phyloP scores from a whole-genome alignment of 2,113 vertebrate species.

The Colossoma macropomum region DNA sequence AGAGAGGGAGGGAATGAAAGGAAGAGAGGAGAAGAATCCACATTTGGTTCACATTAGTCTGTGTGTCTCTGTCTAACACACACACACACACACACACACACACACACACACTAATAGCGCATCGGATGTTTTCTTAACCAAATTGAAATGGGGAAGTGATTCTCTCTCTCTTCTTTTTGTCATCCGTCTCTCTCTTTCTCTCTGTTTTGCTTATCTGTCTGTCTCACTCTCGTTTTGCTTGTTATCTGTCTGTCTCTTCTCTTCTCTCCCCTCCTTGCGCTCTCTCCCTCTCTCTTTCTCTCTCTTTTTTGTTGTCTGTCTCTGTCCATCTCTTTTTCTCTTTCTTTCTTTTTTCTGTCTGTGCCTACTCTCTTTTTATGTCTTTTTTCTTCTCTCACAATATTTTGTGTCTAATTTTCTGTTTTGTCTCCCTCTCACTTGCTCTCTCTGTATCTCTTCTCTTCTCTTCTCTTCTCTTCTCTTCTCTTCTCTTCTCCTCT shows the following conservation, averaged over 20 bases:
- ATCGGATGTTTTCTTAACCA: conserved; percentile 82
- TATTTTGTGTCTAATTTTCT: too few species aligned
- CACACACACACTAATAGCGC: conserved; percentile 29
- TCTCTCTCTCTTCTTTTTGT: conserved; percentile 6
- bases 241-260: too few species aligned
- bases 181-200: not conserved
- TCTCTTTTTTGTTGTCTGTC: too few species aligned
- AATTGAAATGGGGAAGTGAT: conserved; percentile 63
- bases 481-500: not conserved
- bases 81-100: conserved; percentile 4
- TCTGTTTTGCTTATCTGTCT: not conserved
- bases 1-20: conserved; percentile 3
- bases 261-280: not conserved
- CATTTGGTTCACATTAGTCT: conserved; percentile 77
- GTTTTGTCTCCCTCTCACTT: not conserved
- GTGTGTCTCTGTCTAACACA: not conserved
- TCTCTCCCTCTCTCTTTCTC: not conserved
- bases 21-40: conserved; percentile 59
- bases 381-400: too few species aligned
- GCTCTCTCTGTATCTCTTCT: too few species aligned
- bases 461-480: too few species aligned
- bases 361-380: too few species aligned
- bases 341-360: too few species aligned
- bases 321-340: too few species aligned
- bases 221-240: not conserved